A percentile compares a stretch with the other conserved stretches of the same genome.
Evolutionary conservation across 2,113 vertebrate species (phyloP).

Genomic region (Garra rufa): DNA sequence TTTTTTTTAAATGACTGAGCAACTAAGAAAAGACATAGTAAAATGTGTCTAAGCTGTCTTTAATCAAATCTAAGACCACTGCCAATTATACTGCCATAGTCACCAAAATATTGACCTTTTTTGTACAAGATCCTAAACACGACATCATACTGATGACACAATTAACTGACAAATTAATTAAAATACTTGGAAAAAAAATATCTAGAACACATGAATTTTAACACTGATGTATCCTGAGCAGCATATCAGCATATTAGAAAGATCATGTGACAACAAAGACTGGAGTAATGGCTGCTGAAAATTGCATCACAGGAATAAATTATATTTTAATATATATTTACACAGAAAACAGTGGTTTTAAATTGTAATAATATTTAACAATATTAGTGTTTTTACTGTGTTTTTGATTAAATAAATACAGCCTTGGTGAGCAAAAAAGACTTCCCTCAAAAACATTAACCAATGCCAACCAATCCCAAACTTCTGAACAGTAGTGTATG

Average conservation of each 20-base stretch:
- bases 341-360: neutral
- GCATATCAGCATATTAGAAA: too few species aligned
- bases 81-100: neutral
- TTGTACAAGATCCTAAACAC: neutral
- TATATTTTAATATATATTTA: neutral
- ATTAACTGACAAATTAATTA: neutral
- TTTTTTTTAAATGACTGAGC: neutral
- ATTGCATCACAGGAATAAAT: too few species aligned
- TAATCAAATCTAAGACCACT: neutral
- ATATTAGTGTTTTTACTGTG: too few species aligned
- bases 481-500: too few species aligned
- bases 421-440: too few species aligned
- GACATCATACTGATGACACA: neutral
- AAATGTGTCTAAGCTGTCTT: neutral
- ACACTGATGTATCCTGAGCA: too few species aligned
- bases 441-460: too few species aligned
- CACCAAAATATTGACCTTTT: neutral
- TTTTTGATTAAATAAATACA: neutral
- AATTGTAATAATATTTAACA: neutral
- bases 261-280: too few species aligned
- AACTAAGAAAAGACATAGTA: neutral
- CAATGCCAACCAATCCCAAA: too few species aligned
- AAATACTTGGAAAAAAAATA: neutral
- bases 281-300: too few species aligned
- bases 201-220: too few species aligned